phyloP scores from a whole-genome alignment of 2,888 invertebrate species.

The Xestia rhomboidea region DNA sequence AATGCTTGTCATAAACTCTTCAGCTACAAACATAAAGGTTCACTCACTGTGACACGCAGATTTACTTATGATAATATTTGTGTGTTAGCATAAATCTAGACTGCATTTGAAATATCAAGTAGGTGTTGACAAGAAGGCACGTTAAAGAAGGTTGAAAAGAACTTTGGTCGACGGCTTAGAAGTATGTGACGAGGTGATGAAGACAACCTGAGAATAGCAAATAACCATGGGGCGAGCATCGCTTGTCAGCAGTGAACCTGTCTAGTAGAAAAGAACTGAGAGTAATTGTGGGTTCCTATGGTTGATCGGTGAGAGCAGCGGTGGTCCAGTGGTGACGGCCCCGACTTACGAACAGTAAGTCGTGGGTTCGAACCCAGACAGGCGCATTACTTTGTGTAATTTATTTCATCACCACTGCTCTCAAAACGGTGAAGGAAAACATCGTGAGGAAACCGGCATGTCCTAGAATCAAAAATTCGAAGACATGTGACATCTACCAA shows the following conservation, averaged over 20 bases:
- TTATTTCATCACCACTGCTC: too few species aligned
- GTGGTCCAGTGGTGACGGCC: too few species aligned
- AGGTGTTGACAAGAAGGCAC: background rate
- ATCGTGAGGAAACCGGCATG: too few species aligned
- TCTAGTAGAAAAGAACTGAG: too few species aligned
- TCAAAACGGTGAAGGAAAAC: too few species aligned
- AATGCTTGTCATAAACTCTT: constrained; percentile 20
- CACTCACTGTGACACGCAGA: background rate
- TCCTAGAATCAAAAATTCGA: too few species aligned
- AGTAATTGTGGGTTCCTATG: background rate
- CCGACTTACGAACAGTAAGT: too few species aligned
- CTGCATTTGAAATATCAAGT: background rate
- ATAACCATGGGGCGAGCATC: background rate
- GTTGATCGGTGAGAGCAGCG: too few species aligned
- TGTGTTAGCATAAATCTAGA: background rate
- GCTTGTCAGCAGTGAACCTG: background rate
- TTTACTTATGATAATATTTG: background rate
- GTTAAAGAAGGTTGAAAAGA: background rate
- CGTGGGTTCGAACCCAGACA: too few species aligned
- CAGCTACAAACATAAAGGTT: background rate
- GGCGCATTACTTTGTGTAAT: too few species aligned
- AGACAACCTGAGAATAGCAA: background rate
- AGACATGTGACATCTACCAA: too few species aligned
- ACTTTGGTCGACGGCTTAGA: background rate
- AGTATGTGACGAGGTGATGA: background rate